Evolutionary conservation across 2,113 vertebrate genomes (phyloP).

Genomic region (Fregata magnificens): DNA sequence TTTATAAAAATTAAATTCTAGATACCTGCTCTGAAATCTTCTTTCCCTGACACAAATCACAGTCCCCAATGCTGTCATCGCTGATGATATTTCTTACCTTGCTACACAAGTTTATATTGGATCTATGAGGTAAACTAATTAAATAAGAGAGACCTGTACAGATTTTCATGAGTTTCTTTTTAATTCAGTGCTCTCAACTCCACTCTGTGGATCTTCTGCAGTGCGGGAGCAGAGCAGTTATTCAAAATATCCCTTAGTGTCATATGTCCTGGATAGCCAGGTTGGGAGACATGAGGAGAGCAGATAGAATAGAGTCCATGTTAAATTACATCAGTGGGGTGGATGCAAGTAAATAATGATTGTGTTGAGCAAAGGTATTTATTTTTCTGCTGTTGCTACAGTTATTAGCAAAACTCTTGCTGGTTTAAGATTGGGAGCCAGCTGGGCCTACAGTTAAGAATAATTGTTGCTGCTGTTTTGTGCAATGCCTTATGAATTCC

Average conservation of each 20-base stretch:
- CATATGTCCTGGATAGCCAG: background rate
- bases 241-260: background rate
- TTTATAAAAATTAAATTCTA: background rate
- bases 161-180: background rate
- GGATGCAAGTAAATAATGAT: slow-evolving; percentile 3
- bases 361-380: background rate
- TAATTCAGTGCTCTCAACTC: background rate
- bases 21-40: background rate
- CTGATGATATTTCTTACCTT: background rate
- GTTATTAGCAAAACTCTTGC: slow-evolving; percentile 21
- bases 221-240: background rate
- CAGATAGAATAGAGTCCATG: background rate
- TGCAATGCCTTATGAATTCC: background rate
- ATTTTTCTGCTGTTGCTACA: slow-evolving; percentile 1
- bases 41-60: background rate
- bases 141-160: background rate
- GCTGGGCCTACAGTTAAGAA: slow-evolving; percentile 1
- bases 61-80: rapidly evolving
- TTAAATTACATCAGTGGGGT: background rate
- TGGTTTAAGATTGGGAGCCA: slow-evolving; percentile 12
- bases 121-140: background rate
- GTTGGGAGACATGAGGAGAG: background rate
- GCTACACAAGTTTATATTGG: background rate
- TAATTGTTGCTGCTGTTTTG: slow-evolving; percentile 7
- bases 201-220: background rate